Evolutionary conservation across 1,140 invertebrate genomes (phyloP).

Genomic region (Apis mellifera): DNA sequence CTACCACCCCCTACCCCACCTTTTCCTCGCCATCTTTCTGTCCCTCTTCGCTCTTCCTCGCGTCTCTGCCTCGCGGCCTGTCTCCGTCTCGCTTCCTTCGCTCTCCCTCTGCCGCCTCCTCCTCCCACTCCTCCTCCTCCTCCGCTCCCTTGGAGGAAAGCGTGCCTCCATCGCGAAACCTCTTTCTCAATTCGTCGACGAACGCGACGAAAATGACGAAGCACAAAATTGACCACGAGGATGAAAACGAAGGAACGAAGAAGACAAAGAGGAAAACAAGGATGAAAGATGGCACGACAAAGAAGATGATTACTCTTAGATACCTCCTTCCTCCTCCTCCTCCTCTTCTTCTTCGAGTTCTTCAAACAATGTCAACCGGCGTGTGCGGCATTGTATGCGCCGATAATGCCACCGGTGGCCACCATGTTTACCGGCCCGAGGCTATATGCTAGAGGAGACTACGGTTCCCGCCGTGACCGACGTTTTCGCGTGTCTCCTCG

Average conservation of each 20-base stretch:
- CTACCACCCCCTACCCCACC: constrained; percentile 63
- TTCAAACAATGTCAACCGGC: constrained; percentile 74
- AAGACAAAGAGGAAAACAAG: background rate
- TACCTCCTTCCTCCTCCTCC: constrained; percentile 1
- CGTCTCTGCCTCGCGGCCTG: constrained; percentile 1
- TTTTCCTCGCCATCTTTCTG: constrained; percentile 22
- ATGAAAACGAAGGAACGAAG: background rate
- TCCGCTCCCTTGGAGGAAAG: constrained; percentile 10
- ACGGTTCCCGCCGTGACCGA: background rate
- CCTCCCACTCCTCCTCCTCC: background rate
- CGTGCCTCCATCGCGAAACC: constrained; percentile 59
- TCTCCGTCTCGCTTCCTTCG: constrained; percentile 26
- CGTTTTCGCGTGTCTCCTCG: constrained; percentile 29
- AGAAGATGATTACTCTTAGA: constrained; percentile 16
- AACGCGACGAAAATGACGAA: constrained; percentile 23
- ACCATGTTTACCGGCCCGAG: constrained; percentile 44
- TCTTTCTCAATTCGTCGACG: constrained; percentile 62
- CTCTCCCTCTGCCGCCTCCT: constrained; percentile 19
- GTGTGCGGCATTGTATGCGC: constrained; percentile 32
- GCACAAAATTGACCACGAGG: background rate
- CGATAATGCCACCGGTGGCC: constrained; percentile 65
- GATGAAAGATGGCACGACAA: background rate
- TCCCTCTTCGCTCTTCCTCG: constrained; percentile 15
- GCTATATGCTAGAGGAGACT: constrained; percentile 34
- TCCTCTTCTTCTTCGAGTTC: constrained; percentile 60